A percentile compares a stretch with the other conserved stretches of the same genome.
phyloP scores from a whole-genome alignment of 2,113 vertebrate species.

The Epinephelus lanceolatus region DNA sequence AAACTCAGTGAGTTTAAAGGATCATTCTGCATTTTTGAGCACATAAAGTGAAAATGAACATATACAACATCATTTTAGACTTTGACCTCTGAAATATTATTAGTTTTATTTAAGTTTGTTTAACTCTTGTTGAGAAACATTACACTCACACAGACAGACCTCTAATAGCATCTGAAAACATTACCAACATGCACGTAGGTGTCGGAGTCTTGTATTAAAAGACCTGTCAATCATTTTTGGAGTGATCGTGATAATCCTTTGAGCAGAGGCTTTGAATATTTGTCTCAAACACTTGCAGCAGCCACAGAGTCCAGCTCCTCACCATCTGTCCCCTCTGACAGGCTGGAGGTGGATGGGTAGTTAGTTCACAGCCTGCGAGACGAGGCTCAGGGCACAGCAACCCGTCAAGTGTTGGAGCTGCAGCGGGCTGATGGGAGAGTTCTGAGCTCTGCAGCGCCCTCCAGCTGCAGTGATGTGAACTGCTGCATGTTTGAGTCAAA shows the following conservation, averaged over 20 bases:
- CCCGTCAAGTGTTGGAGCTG: no score
- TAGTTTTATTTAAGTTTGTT: background rate
- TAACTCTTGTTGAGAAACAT: background rate
- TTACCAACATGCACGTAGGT: background rate
- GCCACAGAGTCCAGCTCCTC: background rate
- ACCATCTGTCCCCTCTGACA: conserved; percentile 37
- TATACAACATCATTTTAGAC: background rate
- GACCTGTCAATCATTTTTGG: conserved; percentile 23
- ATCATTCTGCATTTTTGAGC: background rate
- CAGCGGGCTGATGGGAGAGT: background rate
- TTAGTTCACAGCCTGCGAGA: conserved; percentile 3
- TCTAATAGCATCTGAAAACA: background rate
- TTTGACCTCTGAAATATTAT: background rate
- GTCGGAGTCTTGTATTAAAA: background rate
- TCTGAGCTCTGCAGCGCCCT: conserved; percentile 51
- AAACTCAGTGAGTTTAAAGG: background rate
- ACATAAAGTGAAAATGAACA: background rate
- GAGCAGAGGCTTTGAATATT: conserved; percentile 44
- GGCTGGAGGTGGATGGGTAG: conserved; percentile 1
- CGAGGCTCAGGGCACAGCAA: background rate
- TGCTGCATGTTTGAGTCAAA: background rate
- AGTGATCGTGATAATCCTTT: conserved; percentile 48
- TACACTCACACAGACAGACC: background rate
- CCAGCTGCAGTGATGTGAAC: background rate
- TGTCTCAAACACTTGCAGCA: conserved; percentile 37